Percentiles rank a stretch among this genome's conserved stretches.
Conservation (phyloP, 1,140 invertebrate species). For the Solenopsis invicta region DNA sequence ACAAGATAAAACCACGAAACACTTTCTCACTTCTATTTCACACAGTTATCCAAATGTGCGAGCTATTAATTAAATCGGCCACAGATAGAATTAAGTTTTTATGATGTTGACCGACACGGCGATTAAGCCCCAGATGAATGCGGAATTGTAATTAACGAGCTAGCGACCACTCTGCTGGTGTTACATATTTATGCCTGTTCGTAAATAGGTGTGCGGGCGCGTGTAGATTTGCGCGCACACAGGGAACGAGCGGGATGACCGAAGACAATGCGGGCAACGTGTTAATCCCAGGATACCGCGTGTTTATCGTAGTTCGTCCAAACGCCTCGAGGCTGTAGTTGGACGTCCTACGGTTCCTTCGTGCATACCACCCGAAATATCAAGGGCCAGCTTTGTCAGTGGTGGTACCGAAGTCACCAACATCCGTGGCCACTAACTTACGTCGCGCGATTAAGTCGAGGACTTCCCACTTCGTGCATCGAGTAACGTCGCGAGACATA, state of each 20-base stretch:
- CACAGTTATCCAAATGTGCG: neutral
- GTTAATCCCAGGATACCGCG: conserved; percentile 74
- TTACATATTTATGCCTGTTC: conserved; percentile 40
- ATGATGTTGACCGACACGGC: neutral
- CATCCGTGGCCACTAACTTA: conserved; percentile 70
- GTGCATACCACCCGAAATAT: neutral
- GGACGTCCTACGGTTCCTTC: conserved; percentile 34
- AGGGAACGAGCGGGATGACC: neutral
- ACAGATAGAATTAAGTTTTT: conserved; percentile 34
- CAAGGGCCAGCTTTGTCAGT: conserved; percentile 35
- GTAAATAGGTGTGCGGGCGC: neutral
- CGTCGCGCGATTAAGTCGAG: conserved; percentile 70
- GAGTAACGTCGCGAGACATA: neutral
- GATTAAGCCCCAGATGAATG: conserved; percentile 44
- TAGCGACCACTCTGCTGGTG: neutral
- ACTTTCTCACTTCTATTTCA: neutral
- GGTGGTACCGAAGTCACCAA: conserved; percentile 58
- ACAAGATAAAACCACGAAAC: neutral
- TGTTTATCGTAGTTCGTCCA: conserved; percentile 70
- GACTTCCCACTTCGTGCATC: conserved; percentile 6
- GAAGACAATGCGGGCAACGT: conserved; percentile 73
- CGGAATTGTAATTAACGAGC: conserved; percentile 41
- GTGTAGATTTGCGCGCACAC: neutral
- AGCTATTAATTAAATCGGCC: conserved; percentile 29
- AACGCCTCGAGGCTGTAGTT: conserved; percentile 55